A percentile compares a stretch with the other conserved stretches of the same genome.
These are phyloP conservation scores for Silurus lanzhouensis DNA, from an alignment of 2,797 vertebrate species.

Conservation along the genomic window DNA sequence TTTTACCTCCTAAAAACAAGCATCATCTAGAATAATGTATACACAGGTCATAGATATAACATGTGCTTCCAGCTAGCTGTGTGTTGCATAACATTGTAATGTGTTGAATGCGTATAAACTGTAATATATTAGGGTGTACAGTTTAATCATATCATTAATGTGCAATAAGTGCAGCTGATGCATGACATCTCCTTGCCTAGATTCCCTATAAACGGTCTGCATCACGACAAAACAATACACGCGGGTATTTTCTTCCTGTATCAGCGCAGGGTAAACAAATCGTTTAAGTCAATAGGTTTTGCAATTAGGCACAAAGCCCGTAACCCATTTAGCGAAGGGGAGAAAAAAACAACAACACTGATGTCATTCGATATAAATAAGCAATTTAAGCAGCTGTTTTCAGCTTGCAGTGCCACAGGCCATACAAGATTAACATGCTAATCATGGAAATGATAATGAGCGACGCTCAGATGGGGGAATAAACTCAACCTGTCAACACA, in stretches of 20 bases:
- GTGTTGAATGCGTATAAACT: background rate
- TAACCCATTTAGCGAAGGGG: slow-evolving; percentile 49
- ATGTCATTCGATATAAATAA: slow-evolving; percentile 80
- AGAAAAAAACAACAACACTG: slow-evolving; percentile 70
- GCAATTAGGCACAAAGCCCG: slow-evolving; percentile 74
- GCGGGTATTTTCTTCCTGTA: slow-evolving; percentile 58
- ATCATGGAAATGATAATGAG: slow-evolving; percentile 82
- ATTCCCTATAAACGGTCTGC: slow-evolving; percentile 21
- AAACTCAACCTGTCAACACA: slow-evolving; percentile 69
- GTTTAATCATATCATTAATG: background rate
- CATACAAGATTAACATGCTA: slow-evolving; percentile 83
- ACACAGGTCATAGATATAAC: background rate
- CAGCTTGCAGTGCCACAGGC: slow-evolving; percentile 74
- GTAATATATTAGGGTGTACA: background rate
- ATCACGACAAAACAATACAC: slow-evolving; percentile 42
- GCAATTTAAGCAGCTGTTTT: slow-evolving; percentile 78
- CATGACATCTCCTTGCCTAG: slow-evolving; percentile 4
- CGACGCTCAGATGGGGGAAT: slow-evolving; percentile 75
- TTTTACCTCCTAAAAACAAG: background rate
- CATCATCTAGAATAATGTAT: background rate
- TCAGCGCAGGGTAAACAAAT: slow-evolving; percentile 62
- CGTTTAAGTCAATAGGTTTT: slow-evolving; percentile 66
- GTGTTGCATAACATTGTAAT: background rate
- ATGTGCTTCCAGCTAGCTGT: too few species aligned
- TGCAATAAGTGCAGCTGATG: background rate